Evolutionary conservation across 1,140 invertebrate species (phyloP).

Genomic region (Chelonus insularis): DNA sequence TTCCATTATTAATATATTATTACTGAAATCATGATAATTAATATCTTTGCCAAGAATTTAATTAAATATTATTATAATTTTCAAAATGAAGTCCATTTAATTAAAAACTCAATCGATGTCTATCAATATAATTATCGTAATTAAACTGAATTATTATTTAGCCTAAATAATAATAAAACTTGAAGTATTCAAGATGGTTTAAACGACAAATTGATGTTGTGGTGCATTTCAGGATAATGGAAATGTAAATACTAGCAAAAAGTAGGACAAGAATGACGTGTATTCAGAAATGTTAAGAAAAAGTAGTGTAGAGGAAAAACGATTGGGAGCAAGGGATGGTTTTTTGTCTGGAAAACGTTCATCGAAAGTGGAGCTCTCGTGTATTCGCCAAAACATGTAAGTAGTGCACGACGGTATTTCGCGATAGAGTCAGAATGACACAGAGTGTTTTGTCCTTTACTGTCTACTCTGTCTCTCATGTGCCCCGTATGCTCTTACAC

Average conservation of each 20-base stretch:
- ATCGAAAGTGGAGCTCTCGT: slow-evolving; percentile 7
- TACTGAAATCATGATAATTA: no score
- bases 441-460: slow-evolving; percentile 25
- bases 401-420: slow-evolving; percentile 13
- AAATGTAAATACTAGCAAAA: neutral
- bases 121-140: no score
- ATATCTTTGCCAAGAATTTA: no score
- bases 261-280: neutral
- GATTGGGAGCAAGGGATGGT: neutral
- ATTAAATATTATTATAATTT: no score
- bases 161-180: no score
- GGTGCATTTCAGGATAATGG: no score
- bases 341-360: neutral
- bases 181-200: no score
- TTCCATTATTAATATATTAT: no score
- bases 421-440: slow-evolving; percentile 29
- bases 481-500: neutral
- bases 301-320: neutral
- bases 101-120: no score
- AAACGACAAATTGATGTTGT: no score
- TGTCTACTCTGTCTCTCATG: neutral
- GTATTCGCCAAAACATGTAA: slow-evolving; percentile 32
- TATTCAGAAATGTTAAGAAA: neutral
- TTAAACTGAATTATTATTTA: no score
- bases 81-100: no score